Percentiles rank a stretch among this genome's conserved stretches.
These are phyloP conservation scores for Cranoglanis bouderius DNA, from an alignment of 2,113 vertebrate species.

Conservation along the genomic window DNA sequence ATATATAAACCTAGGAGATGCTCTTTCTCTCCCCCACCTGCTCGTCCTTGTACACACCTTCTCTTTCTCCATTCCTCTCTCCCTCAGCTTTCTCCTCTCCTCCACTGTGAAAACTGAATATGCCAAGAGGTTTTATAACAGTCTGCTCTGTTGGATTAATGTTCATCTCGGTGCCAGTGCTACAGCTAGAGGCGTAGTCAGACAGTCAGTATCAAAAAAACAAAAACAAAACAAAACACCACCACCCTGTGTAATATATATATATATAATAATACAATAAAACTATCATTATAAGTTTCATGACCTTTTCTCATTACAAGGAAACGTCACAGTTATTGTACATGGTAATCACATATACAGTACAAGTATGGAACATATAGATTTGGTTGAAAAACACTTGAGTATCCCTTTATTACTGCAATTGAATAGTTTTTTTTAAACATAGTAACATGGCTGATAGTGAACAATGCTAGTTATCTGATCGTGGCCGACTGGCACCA, in stretches of 20 bases:
- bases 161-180: constrained; percentile 27
- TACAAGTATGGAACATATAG: not conserved
- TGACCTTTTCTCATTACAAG: not conserved
- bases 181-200: constrained; percentile 16
- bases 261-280: too few species aligned
- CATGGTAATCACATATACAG: not conserved
- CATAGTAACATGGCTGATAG: not conserved
- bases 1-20: constrained; percentile 23
- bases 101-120: constrained; percentile 38
- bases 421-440: not conserved
- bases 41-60: not conserved
- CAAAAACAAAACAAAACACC: too few species aligned
- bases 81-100: not conserved
- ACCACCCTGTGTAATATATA: too few species aligned
- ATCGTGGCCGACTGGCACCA: not conserved
- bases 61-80: constrained; percentile 2
- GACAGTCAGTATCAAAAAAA: too few species aligned
- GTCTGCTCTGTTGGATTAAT: constrained; percentile 41
- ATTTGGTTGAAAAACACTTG: not conserved
- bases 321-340: not conserved
- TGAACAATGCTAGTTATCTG: not conserved
- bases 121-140: constrained; percentile 54
- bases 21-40: not conserved
- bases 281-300: too few species aligned
- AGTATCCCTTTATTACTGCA: not conserved